A percentile compares a stretch with the other conserved stretches of the same genome.
phyloP scores from a whole-genome alignment of 2,888 invertebrate genomes.

The Chaitophorus viminalis region DNA sequence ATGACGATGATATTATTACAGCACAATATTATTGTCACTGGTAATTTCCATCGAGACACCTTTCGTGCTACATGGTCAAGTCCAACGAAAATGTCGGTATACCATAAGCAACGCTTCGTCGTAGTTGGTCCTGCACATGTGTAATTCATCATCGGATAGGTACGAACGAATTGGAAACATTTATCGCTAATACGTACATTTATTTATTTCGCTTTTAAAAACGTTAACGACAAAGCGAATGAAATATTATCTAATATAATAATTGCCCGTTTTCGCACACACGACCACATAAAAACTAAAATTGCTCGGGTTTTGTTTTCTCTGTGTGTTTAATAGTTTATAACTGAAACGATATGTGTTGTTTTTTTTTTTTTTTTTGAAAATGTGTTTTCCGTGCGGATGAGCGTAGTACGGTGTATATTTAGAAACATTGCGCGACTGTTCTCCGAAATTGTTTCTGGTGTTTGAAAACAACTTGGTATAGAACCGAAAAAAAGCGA shows the following conservation, averaged over 20 bases:
- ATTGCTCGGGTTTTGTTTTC: background rate
- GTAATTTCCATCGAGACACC: too few relatives aligned
- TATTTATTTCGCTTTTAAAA: too few relatives aligned
- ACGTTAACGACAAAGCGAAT: background rate
- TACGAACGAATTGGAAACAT: too few relatives aligned
- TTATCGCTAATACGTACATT: too few relatives aligned
- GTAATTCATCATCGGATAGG: too few relatives aligned
- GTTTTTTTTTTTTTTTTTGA: background rate
- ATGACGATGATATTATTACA: too few relatives aligned
- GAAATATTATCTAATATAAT: background rate
- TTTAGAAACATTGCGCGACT: background rate
- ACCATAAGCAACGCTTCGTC: too few relatives aligned
- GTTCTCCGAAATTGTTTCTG: constrained; percentile 40
- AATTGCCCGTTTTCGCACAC: too few relatives aligned
- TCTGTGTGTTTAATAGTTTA: background rate
- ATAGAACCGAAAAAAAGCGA: background rate
- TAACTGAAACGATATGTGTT: constrained; percentile 22
- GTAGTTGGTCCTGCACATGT: too few relatives aligned
- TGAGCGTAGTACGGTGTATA: constrained; percentile 17
- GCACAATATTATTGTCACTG: too few relatives aligned
- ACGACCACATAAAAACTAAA: background rate
- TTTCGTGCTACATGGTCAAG: too few relatives aligned
- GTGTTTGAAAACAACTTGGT: constrained; percentile 27
- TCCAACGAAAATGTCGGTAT: too few relatives aligned
- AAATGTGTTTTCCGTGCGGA: constrained; percentile 43